These are phyloP conservation scores for Isichthys henryi DNA, from an alignment of 2,113 vertebrate genomes.

Conservation along the genomic window DNA sequence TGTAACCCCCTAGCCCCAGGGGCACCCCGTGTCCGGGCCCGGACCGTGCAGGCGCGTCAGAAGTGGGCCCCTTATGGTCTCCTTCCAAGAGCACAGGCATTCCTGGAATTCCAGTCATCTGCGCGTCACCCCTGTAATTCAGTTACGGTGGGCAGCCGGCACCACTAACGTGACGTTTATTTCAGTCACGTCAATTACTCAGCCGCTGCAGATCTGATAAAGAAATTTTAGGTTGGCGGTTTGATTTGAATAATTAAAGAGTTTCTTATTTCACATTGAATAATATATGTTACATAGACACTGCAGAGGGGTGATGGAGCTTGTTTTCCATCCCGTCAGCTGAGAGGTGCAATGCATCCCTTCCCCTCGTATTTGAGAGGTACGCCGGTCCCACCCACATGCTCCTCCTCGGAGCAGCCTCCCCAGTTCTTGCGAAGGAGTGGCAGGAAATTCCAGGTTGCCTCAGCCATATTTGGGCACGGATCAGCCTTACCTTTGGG, in stretches of 20 bases:
- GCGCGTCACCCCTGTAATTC: not conserved
- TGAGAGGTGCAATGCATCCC: not conserved
- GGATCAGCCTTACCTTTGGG: not conserved
- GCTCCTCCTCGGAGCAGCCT: not conserved
- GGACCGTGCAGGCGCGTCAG: not conserved
- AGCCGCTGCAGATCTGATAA: not conserved
- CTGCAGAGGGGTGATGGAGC: not conserved
- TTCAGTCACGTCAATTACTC: not conserved
- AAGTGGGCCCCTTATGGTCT: not conserved
- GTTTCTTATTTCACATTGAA: not conserved
- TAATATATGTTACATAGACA: not conserved
- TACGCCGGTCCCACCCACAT: not conserved
- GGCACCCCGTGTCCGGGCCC: not conserved
- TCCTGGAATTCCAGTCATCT: not conserved
- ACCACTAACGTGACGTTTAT: not conserved
- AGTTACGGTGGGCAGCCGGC: not conserved
- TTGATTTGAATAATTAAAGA: not conserved
- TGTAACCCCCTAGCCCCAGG: not conserved
- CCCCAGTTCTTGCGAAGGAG: not conserved
- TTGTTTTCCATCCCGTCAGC: not conserved
- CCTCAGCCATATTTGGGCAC: not conserved
- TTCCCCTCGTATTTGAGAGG: not conserved
- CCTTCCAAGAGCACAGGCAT: not conserved
- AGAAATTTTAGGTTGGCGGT: not conserved
- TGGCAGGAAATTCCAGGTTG: conserved; percentile 11